Percentiles rank a stretch among this genome's conserved stretches.
Conservation (phyloP, 2,113 vertebrate species). For the Mus spicilegus region DNA sequence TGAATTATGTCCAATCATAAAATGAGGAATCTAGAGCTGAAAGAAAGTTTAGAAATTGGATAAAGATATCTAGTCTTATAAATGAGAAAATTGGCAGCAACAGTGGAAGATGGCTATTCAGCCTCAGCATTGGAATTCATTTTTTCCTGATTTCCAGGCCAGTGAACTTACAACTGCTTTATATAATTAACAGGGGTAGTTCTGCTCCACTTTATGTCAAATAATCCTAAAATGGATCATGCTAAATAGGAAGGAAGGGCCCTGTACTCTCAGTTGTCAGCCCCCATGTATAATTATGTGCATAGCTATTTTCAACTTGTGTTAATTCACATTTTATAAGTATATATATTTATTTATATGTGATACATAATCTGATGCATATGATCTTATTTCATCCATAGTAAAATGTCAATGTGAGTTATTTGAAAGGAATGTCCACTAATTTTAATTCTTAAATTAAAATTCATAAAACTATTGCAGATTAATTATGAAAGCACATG, state of each 20-base stretch:
- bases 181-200: background rate
- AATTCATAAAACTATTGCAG: conserved; percentile 45
- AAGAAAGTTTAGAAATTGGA: conserved; percentile 44
- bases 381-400: background rate
- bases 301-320: conserved; percentile 2
- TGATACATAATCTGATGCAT: background rate
- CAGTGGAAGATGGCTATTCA: background rate
- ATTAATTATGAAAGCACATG: conserved; percentile 24
- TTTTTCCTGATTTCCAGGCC: conserved; percentile 42
- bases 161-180: background rate
- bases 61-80: background rate
- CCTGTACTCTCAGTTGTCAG: background rate
- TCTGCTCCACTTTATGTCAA: conserved; percentile 12
- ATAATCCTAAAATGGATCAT: background rate
- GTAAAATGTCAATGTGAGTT: background rate
- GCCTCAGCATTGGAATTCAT: background rate
- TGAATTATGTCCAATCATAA: conserved; percentile 42
- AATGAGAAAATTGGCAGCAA: conserved; percentile 24
- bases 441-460: background rate
- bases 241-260: conserved; percentile 43
- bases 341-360: background rate
- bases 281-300: background rate
- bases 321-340: conserved; percentile 10
- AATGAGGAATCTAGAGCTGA: conserved; percentile 20
- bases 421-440: background rate